These are phyloP conservation scores for Nesospiza acunhae DNA, from an alignment of 2,113 vertebrate species.

Conservation along the genomic window DNA sequence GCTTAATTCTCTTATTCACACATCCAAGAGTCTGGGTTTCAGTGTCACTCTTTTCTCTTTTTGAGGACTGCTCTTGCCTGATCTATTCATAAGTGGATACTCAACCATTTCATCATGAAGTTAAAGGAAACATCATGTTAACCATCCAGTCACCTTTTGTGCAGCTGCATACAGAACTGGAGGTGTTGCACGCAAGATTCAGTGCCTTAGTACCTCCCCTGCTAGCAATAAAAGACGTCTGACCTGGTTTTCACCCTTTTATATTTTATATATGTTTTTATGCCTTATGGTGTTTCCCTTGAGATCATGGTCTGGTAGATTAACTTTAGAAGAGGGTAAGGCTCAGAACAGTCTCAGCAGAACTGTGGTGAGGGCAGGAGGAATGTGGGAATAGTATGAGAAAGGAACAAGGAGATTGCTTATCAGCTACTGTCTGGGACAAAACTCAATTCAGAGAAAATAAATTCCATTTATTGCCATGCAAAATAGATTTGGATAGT, in stretches of 20 bases:
- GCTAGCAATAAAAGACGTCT: background rate
- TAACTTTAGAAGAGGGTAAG: background rate
- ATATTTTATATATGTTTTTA: background rate
- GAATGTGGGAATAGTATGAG: background rate
- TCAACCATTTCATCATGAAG: background rate
- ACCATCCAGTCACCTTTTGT: background rate
- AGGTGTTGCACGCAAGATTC: background rate
- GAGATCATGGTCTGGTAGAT: background rate
- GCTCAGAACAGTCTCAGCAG: background rate
- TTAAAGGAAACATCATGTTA: background rate
- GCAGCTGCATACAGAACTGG: background rate
- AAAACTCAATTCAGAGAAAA: background rate
- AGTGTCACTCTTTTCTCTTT: background rate
- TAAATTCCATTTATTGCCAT: background rate
- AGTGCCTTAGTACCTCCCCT: background rate
- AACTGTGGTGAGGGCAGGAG: background rate
- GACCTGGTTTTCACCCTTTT: background rate
- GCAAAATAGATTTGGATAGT: background rate
- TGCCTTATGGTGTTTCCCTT: background rate
- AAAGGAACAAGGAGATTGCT: background rate
- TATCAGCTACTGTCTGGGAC: background rate
- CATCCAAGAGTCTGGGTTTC: background rate
- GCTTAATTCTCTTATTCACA: background rate
- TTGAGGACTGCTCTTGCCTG: background rate
- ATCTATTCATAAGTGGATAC: background rate